Percentiles rank a stretch among this genome's conserved stretches.
These are phyloP conservation scores for Pristionchus maxplancki DNA, from an alignment of 2,888 invertebrate species.

Conservation along the genomic window DNA sequence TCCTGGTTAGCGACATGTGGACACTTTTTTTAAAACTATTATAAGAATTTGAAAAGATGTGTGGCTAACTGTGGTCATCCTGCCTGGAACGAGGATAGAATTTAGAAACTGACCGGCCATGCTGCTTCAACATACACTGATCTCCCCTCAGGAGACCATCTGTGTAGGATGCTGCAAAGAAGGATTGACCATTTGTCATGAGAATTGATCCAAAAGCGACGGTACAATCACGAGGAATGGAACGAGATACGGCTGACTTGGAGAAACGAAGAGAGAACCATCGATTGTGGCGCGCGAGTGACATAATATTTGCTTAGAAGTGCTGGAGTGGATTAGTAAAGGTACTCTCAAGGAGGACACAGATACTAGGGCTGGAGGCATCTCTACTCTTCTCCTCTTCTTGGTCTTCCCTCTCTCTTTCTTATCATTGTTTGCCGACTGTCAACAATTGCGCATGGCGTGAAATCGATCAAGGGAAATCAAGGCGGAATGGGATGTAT, in stretches of 20 bases:
- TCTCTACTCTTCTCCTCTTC: conserved; percentile 23
- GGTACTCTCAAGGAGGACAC: background rate
- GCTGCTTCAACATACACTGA: conserved; percentile 31
- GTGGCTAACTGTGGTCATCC: too few species aligned
- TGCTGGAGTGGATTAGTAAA: conserved; percentile 8
- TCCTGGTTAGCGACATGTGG: background rate
- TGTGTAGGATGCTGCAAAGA: conserved; percentile 20
- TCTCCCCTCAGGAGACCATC: conserved; percentile 40
- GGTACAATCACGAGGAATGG: too few species aligned
- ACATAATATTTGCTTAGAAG: conserved; percentile 9
- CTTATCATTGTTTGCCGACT: conserved; percentile 49
- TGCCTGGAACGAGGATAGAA: too few species aligned
- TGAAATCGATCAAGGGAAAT: conserved; percentile 40
- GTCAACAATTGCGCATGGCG: conserved; percentile 47
- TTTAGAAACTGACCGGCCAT: conserved; percentile 31
- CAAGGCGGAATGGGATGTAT: background rate
- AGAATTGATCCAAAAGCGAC: background rate
- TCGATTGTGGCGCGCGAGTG: background rate
- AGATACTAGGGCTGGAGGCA: conserved; percentile 14
- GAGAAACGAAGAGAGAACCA: background rate
- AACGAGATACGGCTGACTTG: too few species aligned
- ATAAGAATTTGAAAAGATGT: background rate
- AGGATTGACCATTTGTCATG: background rate
- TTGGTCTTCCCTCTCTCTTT: conserved; percentile 26
- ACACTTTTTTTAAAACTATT: too few species aligned